Conservation (phyloP, 2,113 vertebrate species). For the Macroglossus sobrinus region DNA sequence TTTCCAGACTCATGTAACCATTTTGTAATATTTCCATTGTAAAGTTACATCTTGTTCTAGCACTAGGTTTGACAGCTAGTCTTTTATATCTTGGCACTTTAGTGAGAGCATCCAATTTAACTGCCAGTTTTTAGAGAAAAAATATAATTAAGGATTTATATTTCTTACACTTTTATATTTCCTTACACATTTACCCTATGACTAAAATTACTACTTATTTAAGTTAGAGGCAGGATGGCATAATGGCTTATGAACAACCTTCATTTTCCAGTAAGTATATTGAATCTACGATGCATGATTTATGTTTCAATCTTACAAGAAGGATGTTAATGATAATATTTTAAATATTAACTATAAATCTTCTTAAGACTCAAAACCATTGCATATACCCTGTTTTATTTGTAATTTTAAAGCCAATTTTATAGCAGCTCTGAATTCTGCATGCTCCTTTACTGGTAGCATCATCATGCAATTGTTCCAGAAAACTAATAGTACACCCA, state of each 20-base stretch:
- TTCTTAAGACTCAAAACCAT: background rate
- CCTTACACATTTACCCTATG: background rate
- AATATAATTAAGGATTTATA: background rate
- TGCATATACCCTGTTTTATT: background rate
- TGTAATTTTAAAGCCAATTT: slow-evolving; percentile 35
- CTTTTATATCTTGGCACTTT: background rate
- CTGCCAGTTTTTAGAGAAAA: background rate
- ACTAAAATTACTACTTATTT: background rate
- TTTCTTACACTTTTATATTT: background rate
- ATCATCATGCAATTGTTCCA: background rate
- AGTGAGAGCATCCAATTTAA: background rate
- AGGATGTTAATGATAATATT: background rate
- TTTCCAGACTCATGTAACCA: background rate
- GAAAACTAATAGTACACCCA: slow-evolving; percentile 26
- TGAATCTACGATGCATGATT: background rate
- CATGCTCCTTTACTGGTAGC: background rate
- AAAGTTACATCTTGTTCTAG: background rate
- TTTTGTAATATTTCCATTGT: background rate
- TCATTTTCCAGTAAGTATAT: background rate
- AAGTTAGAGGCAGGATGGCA: background rate
- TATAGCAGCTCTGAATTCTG: background rate
- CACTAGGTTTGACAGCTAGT: background rate
- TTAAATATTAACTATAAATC: slow-evolving; percentile 23
- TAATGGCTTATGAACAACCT: background rate
- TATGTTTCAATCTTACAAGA: background rate